A percentile compares a stretch with the other conserved stretches of the same genome.
phyloP scores from a whole-genome alignment of 2,113 vertebrate species.

The Pedionomus torquatus region DNA sequence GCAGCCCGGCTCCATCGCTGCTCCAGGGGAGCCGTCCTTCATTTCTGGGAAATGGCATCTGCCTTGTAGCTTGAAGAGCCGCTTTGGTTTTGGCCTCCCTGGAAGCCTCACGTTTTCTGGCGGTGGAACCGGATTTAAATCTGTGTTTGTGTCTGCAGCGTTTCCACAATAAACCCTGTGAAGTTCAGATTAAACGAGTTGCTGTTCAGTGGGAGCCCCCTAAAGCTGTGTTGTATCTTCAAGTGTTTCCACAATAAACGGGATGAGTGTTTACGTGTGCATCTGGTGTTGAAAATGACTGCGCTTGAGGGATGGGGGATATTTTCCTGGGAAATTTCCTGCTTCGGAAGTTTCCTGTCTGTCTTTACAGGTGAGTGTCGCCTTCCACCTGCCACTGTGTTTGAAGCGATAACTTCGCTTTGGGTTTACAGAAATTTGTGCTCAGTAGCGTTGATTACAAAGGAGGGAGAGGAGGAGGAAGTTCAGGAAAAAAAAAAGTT shows the following conservation, averaged over 20 bases:
- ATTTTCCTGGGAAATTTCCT: background rate
- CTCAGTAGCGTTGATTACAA: background rate
- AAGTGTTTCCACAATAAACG: slow-evolving; percentile 43
- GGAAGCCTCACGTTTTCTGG: slow-evolving; percentile 33
- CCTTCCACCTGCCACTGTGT: background rate
- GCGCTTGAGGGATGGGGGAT: background rate
- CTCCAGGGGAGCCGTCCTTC: slow-evolving; percentile 62
- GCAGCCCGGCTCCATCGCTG: slow-evolving; percentile 6
- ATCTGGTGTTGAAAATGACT: background rate
- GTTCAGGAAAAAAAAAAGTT: background rate
- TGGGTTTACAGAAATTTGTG: background rate
- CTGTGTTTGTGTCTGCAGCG: background rate
- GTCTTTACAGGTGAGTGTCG: background rate
- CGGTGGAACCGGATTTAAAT: slow-evolving; percentile 1
- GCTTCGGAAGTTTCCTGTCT: background rate
- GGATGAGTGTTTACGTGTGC: background rate
- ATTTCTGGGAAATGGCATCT: slow-evolving; percentile 69
- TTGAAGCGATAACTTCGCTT: background rate
- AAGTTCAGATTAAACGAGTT: background rate
- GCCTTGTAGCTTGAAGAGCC: slow-evolving; percentile 24
- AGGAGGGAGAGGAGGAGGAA: background rate
- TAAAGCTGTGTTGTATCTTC: background rate
- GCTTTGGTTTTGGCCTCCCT: slow-evolving; percentile 39
- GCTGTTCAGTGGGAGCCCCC: background rate
- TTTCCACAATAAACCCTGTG: slow-evolving; percentile 26